Evolutionary conservation across 2,888 invertebrate species (phyloP).

Genomic region (Microplitis deprimator): DNA sequence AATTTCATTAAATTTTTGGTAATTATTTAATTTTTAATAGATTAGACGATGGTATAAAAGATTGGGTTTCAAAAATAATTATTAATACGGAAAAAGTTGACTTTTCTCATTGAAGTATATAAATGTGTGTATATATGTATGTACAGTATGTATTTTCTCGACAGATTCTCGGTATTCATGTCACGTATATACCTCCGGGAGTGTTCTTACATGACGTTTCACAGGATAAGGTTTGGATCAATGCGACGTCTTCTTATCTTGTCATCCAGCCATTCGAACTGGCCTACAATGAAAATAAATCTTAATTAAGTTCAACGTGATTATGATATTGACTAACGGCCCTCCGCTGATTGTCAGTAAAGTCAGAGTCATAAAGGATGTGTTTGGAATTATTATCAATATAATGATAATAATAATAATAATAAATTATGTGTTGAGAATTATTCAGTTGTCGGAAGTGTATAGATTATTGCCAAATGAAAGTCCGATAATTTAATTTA

Average conservation of each 20-base stretch:
- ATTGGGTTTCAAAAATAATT: background rate
- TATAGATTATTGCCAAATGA: background rate
- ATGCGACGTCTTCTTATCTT: constrained; percentile 39
- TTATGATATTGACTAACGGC: background rate
- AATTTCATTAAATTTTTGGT: background rate
- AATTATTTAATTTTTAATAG: no score
- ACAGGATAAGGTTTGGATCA: constrained; percentile 32
- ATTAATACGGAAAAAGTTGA: constrained; percentile 22
- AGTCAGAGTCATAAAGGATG: background rate
- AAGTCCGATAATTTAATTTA: background rate
- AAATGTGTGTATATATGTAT: background rate
- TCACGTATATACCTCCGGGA: constrained; percentile 39
- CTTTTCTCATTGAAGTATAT: constrained; percentile 17
- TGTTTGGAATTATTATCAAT: background rate
- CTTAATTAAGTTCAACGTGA: constrained; percentile 7
- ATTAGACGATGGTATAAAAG: no score
- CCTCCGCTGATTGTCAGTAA: background rate
- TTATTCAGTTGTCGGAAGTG: background rate
- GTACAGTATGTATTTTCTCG: constrained; percentile 18
- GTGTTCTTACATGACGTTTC: constrained; percentile 37
- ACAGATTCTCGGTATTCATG: constrained; percentile 31
- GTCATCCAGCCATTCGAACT: constrained; percentile 31
- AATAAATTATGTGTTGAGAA: background rate
- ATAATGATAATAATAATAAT: background rate
- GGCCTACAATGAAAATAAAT: constrained; percentile 24